Conservation (phyloP, 2,113 vertebrate genomes). For the Naja naja region DNA sequence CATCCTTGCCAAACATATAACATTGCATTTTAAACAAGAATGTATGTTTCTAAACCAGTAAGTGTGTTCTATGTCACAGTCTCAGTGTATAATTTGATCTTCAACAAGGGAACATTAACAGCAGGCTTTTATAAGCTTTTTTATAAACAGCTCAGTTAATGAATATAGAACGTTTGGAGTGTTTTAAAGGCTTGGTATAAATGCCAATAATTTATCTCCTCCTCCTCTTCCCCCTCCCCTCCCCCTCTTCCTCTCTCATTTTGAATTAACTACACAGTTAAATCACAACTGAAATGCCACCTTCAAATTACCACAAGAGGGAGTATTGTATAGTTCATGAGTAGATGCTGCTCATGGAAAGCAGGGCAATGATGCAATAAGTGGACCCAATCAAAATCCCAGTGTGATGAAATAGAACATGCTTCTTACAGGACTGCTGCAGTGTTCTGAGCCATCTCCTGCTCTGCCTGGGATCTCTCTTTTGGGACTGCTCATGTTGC, state of each 20-base stretch:
- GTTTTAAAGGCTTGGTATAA: neutral
- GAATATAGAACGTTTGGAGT: neutral
- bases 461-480: slow-evolving; percentile 94
- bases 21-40: neutral
- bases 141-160: neutral
- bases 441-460: slow-evolving; percentile 93
- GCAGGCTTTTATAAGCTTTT: neutral
- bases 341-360: slow-evolving; percentile 19
- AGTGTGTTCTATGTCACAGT: neutral
- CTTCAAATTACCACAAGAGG: slow-evolving; percentile 9
- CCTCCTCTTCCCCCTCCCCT: neutral
- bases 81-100: neutral
- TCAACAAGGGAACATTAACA: neutral
- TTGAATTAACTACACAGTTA: neutral
- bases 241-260: neutral
- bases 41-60: neutral
- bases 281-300: slow-evolving; percentile 6
- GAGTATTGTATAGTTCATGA: neutral
- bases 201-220: neutral
- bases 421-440: slow-evolving; percentile 88
- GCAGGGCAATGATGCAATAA: slow-evolving; percentile 31
- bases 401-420: slow-evolving; percentile 18
- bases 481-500: slow-evolving; percentile 95
- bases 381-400: slow-evolving; percentile 11
- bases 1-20: neutral